Conservation (phyloP, 2,797 vertebrate genomes). For the Macropodus opercularis region DNA sequence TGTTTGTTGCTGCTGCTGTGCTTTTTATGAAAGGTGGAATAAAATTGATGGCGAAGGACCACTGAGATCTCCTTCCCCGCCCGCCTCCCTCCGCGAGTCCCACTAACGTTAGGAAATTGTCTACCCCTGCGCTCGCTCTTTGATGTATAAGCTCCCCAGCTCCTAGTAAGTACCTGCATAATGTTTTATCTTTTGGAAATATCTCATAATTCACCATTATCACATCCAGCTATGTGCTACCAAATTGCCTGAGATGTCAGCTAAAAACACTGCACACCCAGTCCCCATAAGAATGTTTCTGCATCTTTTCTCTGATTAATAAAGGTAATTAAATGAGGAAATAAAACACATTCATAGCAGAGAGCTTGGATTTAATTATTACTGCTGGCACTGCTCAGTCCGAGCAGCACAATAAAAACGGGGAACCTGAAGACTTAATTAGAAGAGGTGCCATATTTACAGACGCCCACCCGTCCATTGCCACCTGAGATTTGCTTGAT, state of each 20-base stretch:
- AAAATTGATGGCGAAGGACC: constrained; percentile 69
- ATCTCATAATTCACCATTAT: constrained; percentile 78
- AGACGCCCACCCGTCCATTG: constrained; percentile 58
- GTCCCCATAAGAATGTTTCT: constrained; percentile 22
- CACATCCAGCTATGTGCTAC: constrained; percentile 55
- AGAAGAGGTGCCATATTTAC: constrained; percentile 75
- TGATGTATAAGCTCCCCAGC: constrained; percentile 52
- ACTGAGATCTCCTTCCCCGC: constrained; percentile 19
- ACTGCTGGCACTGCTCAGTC: constrained; percentile 68
- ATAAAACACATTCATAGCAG: constrained; percentile 72
- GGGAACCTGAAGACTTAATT: constrained; percentile 81
- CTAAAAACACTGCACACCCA: constrained; percentile 53
- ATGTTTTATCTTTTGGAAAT: constrained; percentile 68
- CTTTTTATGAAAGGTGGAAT: constrained; percentile 52
- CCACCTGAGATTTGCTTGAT: constrained; percentile 77
- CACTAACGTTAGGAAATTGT: constrained; percentile 38
- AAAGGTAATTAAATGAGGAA: constrained; percentile 82
- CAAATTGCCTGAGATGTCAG: constrained; percentile 62
- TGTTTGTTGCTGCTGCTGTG: constrained; percentile 59
- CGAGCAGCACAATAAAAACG: constrained; percentile 74
- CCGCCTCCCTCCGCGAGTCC: constrained; percentile 8
- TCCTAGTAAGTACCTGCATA: constrained; percentile 51
- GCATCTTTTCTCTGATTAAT: constrained; percentile 74
- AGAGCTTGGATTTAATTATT: constrained; percentile 78
- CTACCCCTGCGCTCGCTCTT: constrained; percentile 45